These are phyloP conservation scores for Calephelis nemesis DNA, from an alignment of 1,140 invertebrate species.

Conservation along the genomic window DNA sequence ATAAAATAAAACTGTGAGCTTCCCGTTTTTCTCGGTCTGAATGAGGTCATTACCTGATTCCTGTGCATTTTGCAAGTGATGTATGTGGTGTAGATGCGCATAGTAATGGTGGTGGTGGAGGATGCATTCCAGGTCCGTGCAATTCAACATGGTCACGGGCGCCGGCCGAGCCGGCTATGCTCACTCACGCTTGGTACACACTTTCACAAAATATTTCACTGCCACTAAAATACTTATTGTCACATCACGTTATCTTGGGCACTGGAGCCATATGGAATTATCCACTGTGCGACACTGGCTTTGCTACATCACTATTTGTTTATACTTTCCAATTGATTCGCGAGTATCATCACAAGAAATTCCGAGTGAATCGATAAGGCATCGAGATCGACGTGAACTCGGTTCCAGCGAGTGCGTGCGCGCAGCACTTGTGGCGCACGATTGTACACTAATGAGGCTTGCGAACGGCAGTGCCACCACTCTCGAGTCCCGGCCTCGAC, in stretches of 20 bases:
- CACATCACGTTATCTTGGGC: conserved; percentile 73
- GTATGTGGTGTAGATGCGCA: conserved; percentile 84
- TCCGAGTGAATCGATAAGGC: conserved; percentile 48
- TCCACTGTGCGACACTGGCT: conserved; percentile 52
- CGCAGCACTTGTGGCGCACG: conserved; percentile 69
- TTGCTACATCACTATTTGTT: conserved; percentile 50
- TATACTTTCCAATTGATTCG: conserved; percentile 43
- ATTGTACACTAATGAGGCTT: conserved; percentile 61
- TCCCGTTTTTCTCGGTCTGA: no score
- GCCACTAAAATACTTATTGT: conserved; percentile 65
- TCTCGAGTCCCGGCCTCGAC: conserved; percentile 64
- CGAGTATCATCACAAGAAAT: conserved; percentile 37
- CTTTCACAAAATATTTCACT: conserved; percentile 77
- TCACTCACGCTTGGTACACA: conserved; percentile 66
- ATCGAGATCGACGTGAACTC: conserved; percentile 45
- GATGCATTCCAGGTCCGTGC: conserved; percentile 87
- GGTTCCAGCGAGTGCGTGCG: conserved; percentile 57
- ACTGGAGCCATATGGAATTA: conserved; percentile 52
- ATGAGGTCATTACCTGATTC: conserved; percentile 69
- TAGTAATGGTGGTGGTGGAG: conserved; percentile 87
- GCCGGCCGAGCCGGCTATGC: conserved; percentile 54
- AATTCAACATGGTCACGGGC: conserved; percentile 84
- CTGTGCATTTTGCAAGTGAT: conserved; percentile 80
- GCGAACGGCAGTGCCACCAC: conserved; percentile 55
- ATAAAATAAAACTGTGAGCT: no score